Evolutionary conservation across 2,888 invertebrate genomes (phyloP).

Genomic region (Polia nebulosa): DNA sequence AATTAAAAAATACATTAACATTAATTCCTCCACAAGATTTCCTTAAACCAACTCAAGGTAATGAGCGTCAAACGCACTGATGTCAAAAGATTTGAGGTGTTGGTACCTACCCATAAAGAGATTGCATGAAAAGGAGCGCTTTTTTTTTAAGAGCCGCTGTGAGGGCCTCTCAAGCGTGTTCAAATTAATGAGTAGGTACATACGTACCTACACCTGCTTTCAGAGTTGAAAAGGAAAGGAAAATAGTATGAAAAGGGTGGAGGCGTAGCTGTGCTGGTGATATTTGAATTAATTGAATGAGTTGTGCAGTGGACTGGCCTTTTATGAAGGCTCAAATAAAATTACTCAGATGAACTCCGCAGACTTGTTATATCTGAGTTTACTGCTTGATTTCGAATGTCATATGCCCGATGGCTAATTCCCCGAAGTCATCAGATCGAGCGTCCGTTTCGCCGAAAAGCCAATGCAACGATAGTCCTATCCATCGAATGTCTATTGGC

Average conservation of each 20-base stretch:
- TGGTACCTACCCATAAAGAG: not conserved
- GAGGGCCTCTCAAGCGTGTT: slow-evolving; percentile 16
- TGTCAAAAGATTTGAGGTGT: slow-evolving; percentile 30
- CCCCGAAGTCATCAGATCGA: too few relatives aligned
- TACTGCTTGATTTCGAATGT: too few relatives aligned
- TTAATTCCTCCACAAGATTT: not conserved
- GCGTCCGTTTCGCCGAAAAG: too few relatives aligned
- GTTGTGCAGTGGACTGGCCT: too few relatives aligned
- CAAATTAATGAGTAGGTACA: slow-evolving; percentile 44
- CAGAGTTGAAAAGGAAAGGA: slow-evolving; percentile 17
- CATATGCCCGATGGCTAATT: too few relatives aligned
- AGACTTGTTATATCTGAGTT: too few relatives aligned
- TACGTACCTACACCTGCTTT: slow-evolving; percentile 10
- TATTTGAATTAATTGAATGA: not conserved
- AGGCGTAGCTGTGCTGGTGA: not conserved
- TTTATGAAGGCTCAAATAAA: too few relatives aligned
- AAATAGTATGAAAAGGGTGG: not conserved
- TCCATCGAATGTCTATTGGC: too few relatives aligned
- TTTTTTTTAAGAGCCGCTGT: not conserved
- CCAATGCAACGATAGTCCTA: too few relatives aligned
- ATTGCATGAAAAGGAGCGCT: slow-evolving; percentile 29
- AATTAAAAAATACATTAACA: not conserved
- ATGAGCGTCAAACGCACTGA: slow-evolving; percentile 17
- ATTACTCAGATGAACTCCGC: too few relatives aligned
- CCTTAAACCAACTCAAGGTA: slow-evolving; percentile 18